Evolutionary conservation across 2,113 vertebrate species (phyloP), one percentile per base, ranked within the genome.

Genomic region (Blennius ocellaris): DNA sequence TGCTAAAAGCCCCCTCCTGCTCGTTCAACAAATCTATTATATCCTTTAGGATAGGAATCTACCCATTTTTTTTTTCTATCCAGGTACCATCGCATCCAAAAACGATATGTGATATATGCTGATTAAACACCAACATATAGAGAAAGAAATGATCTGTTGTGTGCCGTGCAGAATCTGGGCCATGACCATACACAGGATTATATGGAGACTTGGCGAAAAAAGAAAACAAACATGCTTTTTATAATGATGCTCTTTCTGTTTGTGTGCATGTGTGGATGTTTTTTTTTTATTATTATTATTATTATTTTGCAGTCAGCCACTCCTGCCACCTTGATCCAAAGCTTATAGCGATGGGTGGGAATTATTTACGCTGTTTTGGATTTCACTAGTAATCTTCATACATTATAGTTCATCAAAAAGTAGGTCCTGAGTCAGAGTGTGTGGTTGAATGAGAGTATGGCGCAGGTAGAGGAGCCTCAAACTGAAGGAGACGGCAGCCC

Each of bases 401-500:
- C 21, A 30, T 30, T 7, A 12, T 38, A 54, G 48, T 3, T 12
- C 7, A 45, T 48, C 48, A 47, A 69, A 61, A 21, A 70, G 43
- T 44, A 69, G 3, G 40, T 5, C 7, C 3, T 8, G 12, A 67
- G 47, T 69, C 8, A 60, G 36, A 45, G 56, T 76, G 21, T 30
- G 21, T 15, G 40, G 64, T 50, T 60, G 54, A 51, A 36, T 40
- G 58, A 59, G 30, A 89, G 39, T 17, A 93, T 95, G 93, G 87
- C 92, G 16, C 91, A 90, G 61, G 82, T 87, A 12, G 92, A 93
- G 57, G 88, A 88, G 53, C 41, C 80, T 50, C 88, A 85, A 0
- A 78, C 85, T 1, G 90, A 91, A 45, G 86, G 89, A 10, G 93
- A 92, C 49, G 90, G 91, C 54, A 94, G 93, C 72, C 89, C 93